Conservation (phyloP, 2,888 invertebrate genomes). For the Diaphora mendica region DNA sequence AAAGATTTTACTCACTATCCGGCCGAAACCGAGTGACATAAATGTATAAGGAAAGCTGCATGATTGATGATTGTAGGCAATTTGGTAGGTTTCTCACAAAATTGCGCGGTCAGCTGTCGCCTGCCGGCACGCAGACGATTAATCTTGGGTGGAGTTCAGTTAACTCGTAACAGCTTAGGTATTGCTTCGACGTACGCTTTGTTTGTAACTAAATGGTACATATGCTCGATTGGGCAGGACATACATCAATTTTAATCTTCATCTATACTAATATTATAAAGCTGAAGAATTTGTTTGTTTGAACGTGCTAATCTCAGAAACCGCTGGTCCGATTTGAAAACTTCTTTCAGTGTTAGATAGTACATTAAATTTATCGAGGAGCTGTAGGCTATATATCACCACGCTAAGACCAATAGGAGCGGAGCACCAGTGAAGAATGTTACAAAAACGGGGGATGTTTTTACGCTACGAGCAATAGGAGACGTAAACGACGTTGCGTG, state of each 20-base stretch:
- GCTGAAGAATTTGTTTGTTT: no score
- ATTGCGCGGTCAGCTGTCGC: slow-evolving; percentile 42
- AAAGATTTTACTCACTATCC: slow-evolving; percentile 12
- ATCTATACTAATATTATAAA: no score
- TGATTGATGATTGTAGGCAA: slow-evolving; percentile 51
- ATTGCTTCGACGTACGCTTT: slow-evolving; percentile 14
- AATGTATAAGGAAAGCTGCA: slow-evolving; percentile 34
- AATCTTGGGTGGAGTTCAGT: slow-evolving; percentile 39
- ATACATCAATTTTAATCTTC: background rate
- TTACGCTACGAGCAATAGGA: no score
- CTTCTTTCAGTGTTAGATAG: no score
- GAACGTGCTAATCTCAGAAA: no score
- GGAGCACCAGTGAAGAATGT: no score
- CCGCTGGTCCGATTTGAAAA: no score
- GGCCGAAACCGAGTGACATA: slow-evolving; percentile 27
- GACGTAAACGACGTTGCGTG: no score
- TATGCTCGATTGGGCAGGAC: background rate
- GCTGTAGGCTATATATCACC: no score
- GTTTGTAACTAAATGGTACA: slow-evolving; percentile 10
- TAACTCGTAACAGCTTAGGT: slow-evolving; percentile 13
- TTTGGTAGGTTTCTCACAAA: slow-evolving; percentile 47
- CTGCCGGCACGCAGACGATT: slow-evolving; percentile 34
- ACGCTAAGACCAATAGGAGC: no score
- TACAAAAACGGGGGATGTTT: no score
- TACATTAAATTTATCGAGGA: no score